Percentiles rank a stretch among this genome's conserved stretches.
Conservation (phyloP, 2,797 vertebrate genomes). For the Spheniscus humboldti region DNA sequence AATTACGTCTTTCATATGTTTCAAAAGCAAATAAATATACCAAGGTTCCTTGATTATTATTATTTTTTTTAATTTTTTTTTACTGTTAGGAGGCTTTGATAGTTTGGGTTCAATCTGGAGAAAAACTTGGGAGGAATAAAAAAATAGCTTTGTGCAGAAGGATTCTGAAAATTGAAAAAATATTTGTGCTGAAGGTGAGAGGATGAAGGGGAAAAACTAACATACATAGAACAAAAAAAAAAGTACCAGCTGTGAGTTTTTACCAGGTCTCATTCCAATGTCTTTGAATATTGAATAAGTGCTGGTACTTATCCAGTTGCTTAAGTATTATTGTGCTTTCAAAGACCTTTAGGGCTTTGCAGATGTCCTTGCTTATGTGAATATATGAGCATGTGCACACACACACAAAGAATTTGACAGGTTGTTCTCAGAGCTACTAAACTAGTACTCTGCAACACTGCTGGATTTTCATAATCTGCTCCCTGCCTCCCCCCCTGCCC, state of each 20-base stretch:
- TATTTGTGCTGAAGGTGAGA: not conserved
- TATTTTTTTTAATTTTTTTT: not conserved
- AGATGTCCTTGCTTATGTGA: not conserved
- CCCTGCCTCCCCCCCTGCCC: too few species aligned
- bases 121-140: not conserved
- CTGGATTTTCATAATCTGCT: not conserved
- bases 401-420: not conserved
- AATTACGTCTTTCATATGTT: accelerated
- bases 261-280: not conserved
- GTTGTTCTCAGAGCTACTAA: not conserved
- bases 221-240: not conserved
- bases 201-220: not conserved
- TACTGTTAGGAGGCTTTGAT: not conserved
- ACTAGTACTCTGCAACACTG: not conserved
- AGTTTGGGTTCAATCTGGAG: not conserved
- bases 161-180: not conserved
- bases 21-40: not conserved
- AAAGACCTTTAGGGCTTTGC: not conserved
- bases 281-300: not conserved
- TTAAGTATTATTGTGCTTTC: not conserved
- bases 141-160: not conserved
- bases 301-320: not conserved
- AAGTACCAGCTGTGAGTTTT: not conserved
- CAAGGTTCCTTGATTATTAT: not conserved
- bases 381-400: not conserved